Evolutionary conservation across 2,888 invertebrate genomes (phyloP).

Genomic region (Limenitis camilla): DNA sequence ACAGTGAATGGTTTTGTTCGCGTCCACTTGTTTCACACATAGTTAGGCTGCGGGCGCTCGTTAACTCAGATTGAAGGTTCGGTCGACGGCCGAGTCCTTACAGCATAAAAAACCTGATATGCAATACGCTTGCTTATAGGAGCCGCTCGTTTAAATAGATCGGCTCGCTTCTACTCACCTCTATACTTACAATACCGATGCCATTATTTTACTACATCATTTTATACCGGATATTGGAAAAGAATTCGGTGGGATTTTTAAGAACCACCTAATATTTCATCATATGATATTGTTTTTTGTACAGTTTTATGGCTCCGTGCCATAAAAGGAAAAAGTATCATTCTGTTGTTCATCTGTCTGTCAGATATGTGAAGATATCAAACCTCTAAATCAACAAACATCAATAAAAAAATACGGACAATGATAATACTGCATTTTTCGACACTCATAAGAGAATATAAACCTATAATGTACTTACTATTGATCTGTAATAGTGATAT

Average conservation of each 20-base stretch:
- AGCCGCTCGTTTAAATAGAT: constrained; percentile 32
- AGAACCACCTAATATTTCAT: not conserved
- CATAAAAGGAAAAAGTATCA: no score
- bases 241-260: not conserved
- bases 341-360: no score
- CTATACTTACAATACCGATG: constrained; percentile 15
- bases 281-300: not conserved
- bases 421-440: no score
- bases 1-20: constrained; percentile 52
- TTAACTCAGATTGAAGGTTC: constrained; percentile 66
- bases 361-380: no score
- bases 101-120: constrained; percentile 42
- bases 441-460: no score
- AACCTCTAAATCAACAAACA: no score
- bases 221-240: constrained; percentile 4
- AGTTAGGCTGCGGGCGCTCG: constrained; percentile 57
- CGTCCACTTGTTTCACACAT: constrained; percentile 62
- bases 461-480: no score
- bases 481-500: no score
- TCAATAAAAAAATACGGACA: no score
- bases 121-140: constrained; percentile 34
- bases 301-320: no score
- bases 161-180: constrained; percentile 13
- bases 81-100: constrained; percentile 56
- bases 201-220: constrained; percentile 12